A percentile compares a stretch with the other conserved stretches of the same genome.
These are phyloP conservation scores for Artemisiospiza belli DNA, from an alignment of 2,113 vertebrate genomes.

Conservation along the genomic window DNA sequence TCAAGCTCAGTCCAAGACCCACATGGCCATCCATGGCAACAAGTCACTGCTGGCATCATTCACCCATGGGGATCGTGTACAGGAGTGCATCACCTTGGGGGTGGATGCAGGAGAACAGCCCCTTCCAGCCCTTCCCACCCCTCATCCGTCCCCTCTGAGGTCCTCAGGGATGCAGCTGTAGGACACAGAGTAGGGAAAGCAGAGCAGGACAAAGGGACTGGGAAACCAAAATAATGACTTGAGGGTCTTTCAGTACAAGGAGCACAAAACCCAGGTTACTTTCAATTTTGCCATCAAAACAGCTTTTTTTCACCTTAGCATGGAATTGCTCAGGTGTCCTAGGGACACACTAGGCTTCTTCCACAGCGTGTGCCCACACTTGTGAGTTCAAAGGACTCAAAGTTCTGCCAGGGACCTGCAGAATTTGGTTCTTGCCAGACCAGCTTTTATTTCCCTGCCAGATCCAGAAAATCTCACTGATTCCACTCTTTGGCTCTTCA, in stretches of 20 bases:
- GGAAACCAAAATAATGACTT: background rate
- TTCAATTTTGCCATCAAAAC: background rate
- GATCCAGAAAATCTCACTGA: background rate
- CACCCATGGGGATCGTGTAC: rapidly evolving
- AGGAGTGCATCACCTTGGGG: background rate
- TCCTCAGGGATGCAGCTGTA: background rate
- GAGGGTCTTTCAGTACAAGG: background rate
- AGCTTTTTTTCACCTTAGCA: background rate
- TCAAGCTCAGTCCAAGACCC: background rate
- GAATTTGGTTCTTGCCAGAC: background rate
- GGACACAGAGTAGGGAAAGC: background rate
- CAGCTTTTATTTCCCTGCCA: background rate
- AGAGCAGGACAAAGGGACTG: background rate
- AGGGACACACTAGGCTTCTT: background rate
- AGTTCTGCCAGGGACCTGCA: background rate
- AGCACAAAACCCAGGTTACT: background rate
- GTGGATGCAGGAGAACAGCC: background rate
- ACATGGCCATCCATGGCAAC: background rate
- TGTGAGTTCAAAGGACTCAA: background rate
- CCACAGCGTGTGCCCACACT: rapidly evolving
- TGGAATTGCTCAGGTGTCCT: background rate
- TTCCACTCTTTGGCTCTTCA: background rate
- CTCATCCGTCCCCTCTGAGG: background rate
- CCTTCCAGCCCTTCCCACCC: background rate
- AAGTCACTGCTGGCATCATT: background rate